Evolutionary conservation across 2,888 invertebrate genomes (phyloP), one percentile per base, ranked within the genome.

Genomic region (Nomada flava): DNA sequence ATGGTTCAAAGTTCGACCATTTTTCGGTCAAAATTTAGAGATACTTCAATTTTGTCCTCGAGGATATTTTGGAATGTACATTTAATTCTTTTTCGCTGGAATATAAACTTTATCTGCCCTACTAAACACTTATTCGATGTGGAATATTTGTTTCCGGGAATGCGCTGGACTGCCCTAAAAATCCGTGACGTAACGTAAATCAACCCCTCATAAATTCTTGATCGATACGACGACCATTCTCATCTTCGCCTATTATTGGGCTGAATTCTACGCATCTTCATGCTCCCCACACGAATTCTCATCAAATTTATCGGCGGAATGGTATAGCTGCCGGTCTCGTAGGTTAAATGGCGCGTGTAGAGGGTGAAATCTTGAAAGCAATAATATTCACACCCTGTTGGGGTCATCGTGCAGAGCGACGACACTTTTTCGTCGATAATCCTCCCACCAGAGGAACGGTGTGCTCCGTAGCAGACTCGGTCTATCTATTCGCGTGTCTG

Each of bases 351-450:
- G 69, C 62, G 36, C 60, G 63, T 50, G 29, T 60, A 70, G 36
- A 57, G 65, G 76, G 50, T 57, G 80, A 74, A 85, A 83, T 86
- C 79, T 83, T 77, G 72, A 70, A 63, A 67, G 84, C 86, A 80
- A 89, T 87, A 85, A 88, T 87, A 83, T 88, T 85, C 86, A 75
- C 84, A 82, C 74, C 52, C 73, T 29, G 23, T 13, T 60, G 53
- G 80, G 74, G 81, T 73, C 76, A 79, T 69, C 76, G 77, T 57
- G 82, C 76, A 67, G 53, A 71, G 65, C 69, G 42, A n/a, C 68
- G 62, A 70, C 75, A 85, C 77, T 88, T 89, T 86, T 81, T 88
- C 87, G 87, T 88, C 89, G 87, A 89, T 89, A 89, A 89, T 88
- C 88, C 88, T 82, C 89, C 86, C 68, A 82, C 84, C 83, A 79